phyloP scores from a whole-genome alignment of 1,140 invertebrate species.

The Meteorus sp. region DNA sequence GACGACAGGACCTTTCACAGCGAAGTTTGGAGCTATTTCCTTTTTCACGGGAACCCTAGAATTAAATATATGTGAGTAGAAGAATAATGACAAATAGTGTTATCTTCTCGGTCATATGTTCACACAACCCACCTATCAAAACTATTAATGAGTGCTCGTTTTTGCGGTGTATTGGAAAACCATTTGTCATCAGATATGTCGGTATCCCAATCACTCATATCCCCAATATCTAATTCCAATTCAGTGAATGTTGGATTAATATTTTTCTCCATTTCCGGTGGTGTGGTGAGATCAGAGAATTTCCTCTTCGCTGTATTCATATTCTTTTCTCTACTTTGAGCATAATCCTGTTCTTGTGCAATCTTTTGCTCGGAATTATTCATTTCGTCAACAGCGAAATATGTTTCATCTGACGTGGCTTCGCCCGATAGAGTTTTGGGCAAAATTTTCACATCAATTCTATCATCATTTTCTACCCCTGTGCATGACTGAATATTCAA shows the following conservation, averaged over 20 bases:
- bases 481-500: too few relatives aligned
- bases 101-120: constrained; percentile 27
- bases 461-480: too few relatives aligned
- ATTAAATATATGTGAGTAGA: not conserved
- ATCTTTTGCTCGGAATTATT: not conserved
- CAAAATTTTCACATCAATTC: not conserved
- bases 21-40: constrained; percentile 30
- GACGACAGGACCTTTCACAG: constrained; percentile 41
- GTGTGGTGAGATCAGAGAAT: not conserved
- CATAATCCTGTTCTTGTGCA: too few relatives aligned
- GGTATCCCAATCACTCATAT: constrained; percentile 22
- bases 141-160: constrained; percentile 17
- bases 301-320: not conserved
- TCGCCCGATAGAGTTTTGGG: not conserved
- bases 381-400: not conserved
- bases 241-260: not conserved
- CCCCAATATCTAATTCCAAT: constrained; percentile 13
- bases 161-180: constrained; percentile 23
- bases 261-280: not conserved
- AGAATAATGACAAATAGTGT: not conserved
- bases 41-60: constrained; percentile 32
- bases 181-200: constrained; percentile 25
- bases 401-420: not conserved
- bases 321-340: not conserved
- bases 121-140: constrained; percentile 34